These are phyloP conservation scores for Syngnathoides biaculeatus DNA, from an alignment of 2,113 vertebrate species.

Conservation along the genomic window DNA sequence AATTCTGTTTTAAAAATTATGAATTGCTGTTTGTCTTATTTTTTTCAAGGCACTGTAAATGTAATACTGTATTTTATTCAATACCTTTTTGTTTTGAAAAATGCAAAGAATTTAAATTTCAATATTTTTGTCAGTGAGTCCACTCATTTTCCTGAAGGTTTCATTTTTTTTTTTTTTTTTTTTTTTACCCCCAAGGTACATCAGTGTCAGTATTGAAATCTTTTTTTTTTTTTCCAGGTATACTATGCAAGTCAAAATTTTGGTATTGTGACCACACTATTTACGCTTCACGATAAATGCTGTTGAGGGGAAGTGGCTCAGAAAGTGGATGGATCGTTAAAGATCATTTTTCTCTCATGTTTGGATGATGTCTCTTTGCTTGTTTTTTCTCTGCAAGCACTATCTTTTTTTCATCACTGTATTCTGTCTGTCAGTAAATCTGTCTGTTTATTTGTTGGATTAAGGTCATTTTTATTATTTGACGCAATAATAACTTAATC, in stretches of 20 bases:
- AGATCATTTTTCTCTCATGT: not conserved
- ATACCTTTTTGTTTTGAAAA: too few relatives aligned
- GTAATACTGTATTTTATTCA: too few relatives aligned
- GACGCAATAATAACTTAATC: not conserved
- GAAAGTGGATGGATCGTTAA: too few relatives aligned
- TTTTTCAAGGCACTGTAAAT: too few relatives aligned
- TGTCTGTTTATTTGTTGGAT: not conserved
- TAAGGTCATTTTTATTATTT: not conserved
- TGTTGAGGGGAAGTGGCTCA: too few relatives aligned
- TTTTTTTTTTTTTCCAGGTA: not conserved
- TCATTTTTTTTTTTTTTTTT: not conserved
- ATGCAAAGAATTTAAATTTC: too few relatives aligned
- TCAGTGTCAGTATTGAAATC: not conserved
- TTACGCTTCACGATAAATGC: not conserved
- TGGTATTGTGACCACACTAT: not conserved
- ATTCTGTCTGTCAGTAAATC: not conserved
- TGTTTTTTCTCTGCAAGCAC: not conserved
- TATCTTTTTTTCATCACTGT: constrained; percentile 1
- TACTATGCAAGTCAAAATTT: not conserved
- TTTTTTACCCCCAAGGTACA: not conserved
- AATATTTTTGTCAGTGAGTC: not conserved
- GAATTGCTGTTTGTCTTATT: too few relatives aligned
- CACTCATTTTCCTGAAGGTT: not conserved
- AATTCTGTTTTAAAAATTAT: too few relatives aligned
- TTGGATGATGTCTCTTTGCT: not conserved